These are phyloP conservation scores for Baronia brevicornis DNA, from an alignment of 2,888 invertebrate genomes.

Conservation along the genomic window DNA sequence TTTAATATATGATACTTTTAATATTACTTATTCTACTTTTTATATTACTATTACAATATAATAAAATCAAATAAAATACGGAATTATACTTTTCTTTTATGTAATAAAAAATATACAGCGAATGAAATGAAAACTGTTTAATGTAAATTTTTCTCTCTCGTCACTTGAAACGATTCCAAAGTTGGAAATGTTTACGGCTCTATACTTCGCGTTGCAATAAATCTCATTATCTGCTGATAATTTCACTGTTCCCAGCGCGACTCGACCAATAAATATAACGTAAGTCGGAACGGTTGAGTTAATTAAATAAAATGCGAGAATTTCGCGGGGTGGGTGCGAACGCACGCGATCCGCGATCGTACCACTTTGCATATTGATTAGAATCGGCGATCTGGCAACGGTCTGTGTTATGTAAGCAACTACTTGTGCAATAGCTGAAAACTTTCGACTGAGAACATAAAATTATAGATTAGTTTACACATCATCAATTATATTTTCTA, in stretches of 20 bases:
- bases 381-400: slow-evolving; percentile 30
- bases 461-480: neutral
- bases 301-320: slow-evolving; percentile 37
- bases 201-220: slow-evolving; percentile 14
- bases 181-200: slow-evolving; percentile 5
- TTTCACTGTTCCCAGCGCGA: slow-evolving; percentile 13
- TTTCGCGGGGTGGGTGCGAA: slow-evolving; percentile 21
- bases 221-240: slow-evolving; percentile 17
- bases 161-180: slow-evolving; percentile 9
- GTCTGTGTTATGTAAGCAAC: slow-evolving; percentile 23
- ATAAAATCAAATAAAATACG: too few relatives aligned
- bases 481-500: neutral
- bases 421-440: slow-evolving; percentile 19
- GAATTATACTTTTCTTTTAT: too few relatives aligned
- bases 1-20: too few relatives aligned
- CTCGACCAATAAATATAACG: slow-evolving; percentile 21
- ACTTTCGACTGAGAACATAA: slow-evolving; percentile 2
- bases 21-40: too few relatives aligned
- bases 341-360: slow-evolving; percentile 29
- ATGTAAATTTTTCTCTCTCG: neutral
- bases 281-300: slow-evolving; percentile 27
- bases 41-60: too few relatives aligned
- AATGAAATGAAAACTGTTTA: too few relatives aligned
- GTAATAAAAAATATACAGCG: too few relatives aligned
- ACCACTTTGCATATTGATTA: slow-evolving; percentile 56